A percentile compares a stretch with the other conserved stretches of the same genome.
Evolutionary conservation across 2,888 invertebrate species (phyloP).

Genomic region (Spodoptera picta): DNA sequence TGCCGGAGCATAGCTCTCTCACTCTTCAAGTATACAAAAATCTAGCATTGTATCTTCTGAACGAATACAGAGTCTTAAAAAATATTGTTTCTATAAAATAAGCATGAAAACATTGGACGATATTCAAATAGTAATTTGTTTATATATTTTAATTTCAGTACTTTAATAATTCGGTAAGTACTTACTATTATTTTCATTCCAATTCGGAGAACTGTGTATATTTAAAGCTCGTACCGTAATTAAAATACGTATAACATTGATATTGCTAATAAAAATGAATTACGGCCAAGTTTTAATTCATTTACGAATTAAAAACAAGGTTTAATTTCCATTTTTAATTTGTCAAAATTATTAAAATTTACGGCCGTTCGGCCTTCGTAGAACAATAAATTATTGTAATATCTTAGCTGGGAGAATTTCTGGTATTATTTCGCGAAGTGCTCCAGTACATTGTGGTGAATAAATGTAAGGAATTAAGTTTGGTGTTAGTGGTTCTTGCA

Average conservation of each 20-base stretch:
- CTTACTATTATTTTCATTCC: neutral
- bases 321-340: constrained; percentile 36
- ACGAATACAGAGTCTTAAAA: neutral
- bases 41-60: neutral
- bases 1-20: too few relatives aligned
- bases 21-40: neutral
- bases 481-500: constrained; percentile 34
- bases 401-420: constrained; percentile 24
- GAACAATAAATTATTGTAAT: constrained; percentile 33
- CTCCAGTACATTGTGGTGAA: constrained; percentile 30
- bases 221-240: constrained; percentile 10
- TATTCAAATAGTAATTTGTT: too few relatives aligned
- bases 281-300: constrained; percentile 7
- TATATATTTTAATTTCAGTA: too few relatives aligned
- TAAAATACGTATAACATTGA: constrained; percentile 12
- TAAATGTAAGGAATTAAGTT: constrained; percentile 42
- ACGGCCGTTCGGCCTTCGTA: neutral
- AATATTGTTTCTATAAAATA: neutral
- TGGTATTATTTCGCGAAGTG: constrained; percentile 27
- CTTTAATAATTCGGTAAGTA: constrained; percentile 10
- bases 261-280: constrained; percentile 14
- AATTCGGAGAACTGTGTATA: neutral
- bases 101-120: too few relatives aligned
- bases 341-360: constrained; percentile 29
- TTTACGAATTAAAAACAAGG: constrained; percentile 16